Conservation (phyloP, 2,797 vertebrate genomes). For the Muscicapa comitata region DNA sequence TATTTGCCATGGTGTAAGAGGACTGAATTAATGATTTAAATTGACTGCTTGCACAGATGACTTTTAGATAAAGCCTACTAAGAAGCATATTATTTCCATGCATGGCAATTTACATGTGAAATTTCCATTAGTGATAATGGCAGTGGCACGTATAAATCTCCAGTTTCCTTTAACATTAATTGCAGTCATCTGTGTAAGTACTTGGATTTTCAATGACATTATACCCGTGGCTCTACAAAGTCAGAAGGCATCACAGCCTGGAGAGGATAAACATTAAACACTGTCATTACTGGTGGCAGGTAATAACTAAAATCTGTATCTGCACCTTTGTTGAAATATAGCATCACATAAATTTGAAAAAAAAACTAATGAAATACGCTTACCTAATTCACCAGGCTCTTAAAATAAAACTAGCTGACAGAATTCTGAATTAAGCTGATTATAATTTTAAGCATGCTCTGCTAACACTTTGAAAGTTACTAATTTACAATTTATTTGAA, state of each 20-base stretch:
- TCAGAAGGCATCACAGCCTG: conserved; percentile 22
- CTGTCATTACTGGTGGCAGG: not conserved
- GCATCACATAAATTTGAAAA: not conserved
- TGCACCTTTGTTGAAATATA: not conserved
- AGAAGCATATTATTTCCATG: conserved; percentile 50
- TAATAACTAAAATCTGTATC: conserved; percentile 29
- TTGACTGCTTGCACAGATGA: conserved; percentile 24
- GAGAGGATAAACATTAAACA: conserved; percentile 23
- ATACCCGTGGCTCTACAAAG: not conserved
- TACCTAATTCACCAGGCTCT: not conserved
- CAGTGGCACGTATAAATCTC: conserved; percentile 18
- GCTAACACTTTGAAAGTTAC: not conserved
- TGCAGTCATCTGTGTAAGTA: conserved; percentile 42
- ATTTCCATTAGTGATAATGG: conserved; percentile 61
- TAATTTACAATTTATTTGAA: not conserved
- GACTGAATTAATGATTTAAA: conserved; percentile 13
- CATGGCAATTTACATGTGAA: conserved; percentile 62
- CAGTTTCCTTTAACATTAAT: conserved; percentile 53
- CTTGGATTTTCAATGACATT: conserved; percentile 47
- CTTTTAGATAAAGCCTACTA: conserved; percentile 24
- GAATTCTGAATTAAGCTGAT: conserved; percentile 20
- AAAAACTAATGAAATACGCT: not conserved
- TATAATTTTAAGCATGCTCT: not conserved
- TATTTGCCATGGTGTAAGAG: not conserved
- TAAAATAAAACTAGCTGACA: conserved; percentile 3